Percentiles rank a stretch among this genome's conserved stretches.
These are phyloP conservation scores for Orthonychiurus folsomi DNA, from an alignment of 2,888 invertebrate species.

Conservation along the genomic window DNA sequence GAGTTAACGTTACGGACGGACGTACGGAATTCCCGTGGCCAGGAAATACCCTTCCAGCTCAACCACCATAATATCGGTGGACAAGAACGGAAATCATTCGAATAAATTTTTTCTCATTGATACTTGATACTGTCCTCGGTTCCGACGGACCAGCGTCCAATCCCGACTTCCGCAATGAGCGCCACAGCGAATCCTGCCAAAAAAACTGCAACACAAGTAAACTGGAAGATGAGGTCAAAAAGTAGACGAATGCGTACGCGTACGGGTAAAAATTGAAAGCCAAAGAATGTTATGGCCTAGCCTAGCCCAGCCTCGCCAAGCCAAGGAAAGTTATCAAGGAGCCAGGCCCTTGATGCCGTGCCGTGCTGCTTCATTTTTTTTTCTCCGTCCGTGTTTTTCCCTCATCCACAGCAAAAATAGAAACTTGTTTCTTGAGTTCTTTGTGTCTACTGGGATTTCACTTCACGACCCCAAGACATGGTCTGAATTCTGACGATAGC, in stretches of 20 bases:
- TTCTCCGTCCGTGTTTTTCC: not conserved
- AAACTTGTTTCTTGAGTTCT: not conserved
- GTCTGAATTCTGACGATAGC: constrained; percentile 6
- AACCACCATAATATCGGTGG: not conserved
- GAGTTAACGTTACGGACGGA: not conserved
- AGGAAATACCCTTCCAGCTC: not conserved
- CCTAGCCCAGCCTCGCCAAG: too few species aligned
- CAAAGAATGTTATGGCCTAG: too few species aligned
- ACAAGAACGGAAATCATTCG: not conserved
- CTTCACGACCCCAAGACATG: constrained; percentile 16
- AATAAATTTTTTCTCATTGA: not conserved
- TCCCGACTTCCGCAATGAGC: not conserved
- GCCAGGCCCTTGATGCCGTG: not conserved
- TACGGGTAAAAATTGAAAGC: not conserved
- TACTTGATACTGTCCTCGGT: not conserved
- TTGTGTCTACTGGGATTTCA: constrained; percentile 15
- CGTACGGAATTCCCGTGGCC: too few species aligned
- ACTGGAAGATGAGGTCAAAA: not conserved
- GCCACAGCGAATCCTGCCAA: too few species aligned
- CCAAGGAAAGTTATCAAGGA: not conserved
- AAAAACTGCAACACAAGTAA: too few species aligned
- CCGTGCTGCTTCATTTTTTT: not conserved
- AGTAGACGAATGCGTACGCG: not conserved
- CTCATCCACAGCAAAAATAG: constrained; percentile 5
- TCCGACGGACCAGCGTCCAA: not conserved